phyloP scores from a whole-genome alignment of 2,797 vertebrate genomes.

The Botia almorhae region DNA sequence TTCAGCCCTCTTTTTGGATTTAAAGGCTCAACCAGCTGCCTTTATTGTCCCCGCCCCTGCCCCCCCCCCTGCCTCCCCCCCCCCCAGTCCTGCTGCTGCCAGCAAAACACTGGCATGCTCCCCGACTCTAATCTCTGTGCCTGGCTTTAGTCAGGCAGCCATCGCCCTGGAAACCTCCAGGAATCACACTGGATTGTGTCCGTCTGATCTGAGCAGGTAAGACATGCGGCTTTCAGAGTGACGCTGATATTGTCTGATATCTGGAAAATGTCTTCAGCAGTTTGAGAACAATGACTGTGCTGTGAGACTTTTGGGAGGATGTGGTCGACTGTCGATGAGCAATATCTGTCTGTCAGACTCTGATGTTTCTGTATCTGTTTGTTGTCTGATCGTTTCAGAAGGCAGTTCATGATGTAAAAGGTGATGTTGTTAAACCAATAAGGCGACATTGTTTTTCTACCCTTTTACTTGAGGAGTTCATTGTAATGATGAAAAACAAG shows the following conservation, averaged over 20 bases:
- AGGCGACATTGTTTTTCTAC: not conserved
- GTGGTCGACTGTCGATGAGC: conserved; percentile 27
- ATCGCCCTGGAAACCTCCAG: conserved; percentile 43
- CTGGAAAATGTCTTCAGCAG: conserved; percentile 23
- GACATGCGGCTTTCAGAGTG: conserved; percentile 7
- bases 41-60: conserved; percentile 21
- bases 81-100: conserved; percentile 33
- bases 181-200: conserved; percentile 33
- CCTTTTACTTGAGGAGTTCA: not conserved
- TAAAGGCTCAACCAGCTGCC: conserved; percentile 58
- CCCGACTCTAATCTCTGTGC: conserved; percentile 55
- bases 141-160: conserved; percentile 31
- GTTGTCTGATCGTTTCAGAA: not conserved
- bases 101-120: conserved; percentile 51
- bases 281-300: conserved; percentile 25
- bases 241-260: conserved; percentile 16
- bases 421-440: not conserved
- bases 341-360: not conserved
- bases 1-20: conserved; percentile 49
- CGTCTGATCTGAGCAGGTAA: conserved; percentile 44
- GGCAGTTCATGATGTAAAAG: not conserved
- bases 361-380: not conserved
- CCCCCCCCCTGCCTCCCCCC: conserved; percentile 6
- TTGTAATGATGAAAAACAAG: not conserved
- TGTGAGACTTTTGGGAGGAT: conserved; percentile 24